A percentile compares a stretch with the other conserved stretches of the same genome.
Evolutionary conservation across 2,888 invertebrate genomes (phyloP).

Genomic region (Macrophya annulata): DNA sequence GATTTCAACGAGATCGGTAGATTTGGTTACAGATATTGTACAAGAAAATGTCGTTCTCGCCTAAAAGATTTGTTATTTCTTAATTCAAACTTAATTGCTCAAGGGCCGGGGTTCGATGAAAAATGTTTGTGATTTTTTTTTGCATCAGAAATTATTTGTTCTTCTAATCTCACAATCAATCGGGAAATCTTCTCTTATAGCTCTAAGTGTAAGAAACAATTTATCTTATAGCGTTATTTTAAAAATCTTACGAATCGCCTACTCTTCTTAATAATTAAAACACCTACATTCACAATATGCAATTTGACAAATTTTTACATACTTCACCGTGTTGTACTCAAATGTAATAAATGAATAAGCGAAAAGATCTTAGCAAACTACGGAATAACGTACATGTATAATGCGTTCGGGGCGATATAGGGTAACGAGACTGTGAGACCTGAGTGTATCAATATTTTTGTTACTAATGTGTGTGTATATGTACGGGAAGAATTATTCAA

Average conservation of each 20-base stretch:
- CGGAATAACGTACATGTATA: too few species aligned
- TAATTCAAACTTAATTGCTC: background rate
- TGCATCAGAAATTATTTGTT: background rate
- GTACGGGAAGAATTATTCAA: too few species aligned
- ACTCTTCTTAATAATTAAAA: background rate
- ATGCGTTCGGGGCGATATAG: background rate
- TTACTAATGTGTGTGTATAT: too few species aligned
- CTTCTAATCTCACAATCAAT: background rate
- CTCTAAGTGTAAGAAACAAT: background rate
- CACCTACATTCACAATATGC: background rate
- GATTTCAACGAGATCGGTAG: background rate
- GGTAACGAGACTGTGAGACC: too few species aligned
- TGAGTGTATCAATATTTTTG: too few species aligned
- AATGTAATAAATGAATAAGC: too few species aligned
- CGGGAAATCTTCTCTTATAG: background rate
- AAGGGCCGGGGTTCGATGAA: background rate
- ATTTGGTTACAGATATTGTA: background rate
- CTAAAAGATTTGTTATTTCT: background rate
- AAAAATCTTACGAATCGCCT: background rate
- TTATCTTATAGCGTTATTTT: background rate
- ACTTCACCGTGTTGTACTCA: too few species aligned
- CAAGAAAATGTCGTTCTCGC: background rate
- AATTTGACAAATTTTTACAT: background rate
- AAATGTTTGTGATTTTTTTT: background rate
- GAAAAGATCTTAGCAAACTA: too few species aligned